Evolutionary conservation across 2,113 vertebrate genomes (phyloP).

Genomic region (Pavo muticus): DNA sequence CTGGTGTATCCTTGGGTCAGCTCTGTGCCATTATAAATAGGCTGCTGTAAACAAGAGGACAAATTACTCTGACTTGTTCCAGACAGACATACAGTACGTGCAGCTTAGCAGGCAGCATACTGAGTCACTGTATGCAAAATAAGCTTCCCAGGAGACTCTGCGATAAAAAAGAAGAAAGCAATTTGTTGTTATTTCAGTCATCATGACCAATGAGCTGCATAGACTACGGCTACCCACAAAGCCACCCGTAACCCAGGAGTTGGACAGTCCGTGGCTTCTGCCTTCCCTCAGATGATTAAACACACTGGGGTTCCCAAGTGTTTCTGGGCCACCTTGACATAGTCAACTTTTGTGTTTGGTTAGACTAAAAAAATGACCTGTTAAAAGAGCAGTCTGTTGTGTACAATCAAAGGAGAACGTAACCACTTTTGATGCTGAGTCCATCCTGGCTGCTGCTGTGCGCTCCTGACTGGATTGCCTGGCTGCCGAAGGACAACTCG

Average conservation of each 20-base stretch:
- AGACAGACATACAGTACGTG: conserved; percentile 73
- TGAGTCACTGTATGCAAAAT: conserved; percentile 75
- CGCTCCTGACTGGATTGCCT: not conserved
- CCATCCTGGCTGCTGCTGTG: not conserved
- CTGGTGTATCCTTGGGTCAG: conserved; percentile 41
- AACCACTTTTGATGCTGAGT: not conserved
- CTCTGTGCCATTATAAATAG: conserved; percentile 56
- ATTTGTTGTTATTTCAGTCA: conserved; percentile 58
- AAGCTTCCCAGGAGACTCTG: conserved; percentile 64
- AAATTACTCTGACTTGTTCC: conserved; percentile 66
- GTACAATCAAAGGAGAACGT: not conserved
- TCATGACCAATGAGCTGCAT: not conserved
- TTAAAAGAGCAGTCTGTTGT: not conserved
- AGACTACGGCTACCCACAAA: not conserved
- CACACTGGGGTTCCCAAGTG: not conserved
- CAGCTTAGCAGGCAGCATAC: conserved; percentile 71
- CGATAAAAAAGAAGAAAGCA: conserved; percentile 58
- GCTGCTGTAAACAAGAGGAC: conserved; percentile 71
- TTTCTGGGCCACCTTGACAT: not conserved
- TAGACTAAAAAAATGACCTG: not conserved
- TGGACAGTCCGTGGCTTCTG: not conserved
- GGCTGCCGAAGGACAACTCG: not conserved
- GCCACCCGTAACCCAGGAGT: not conserved
- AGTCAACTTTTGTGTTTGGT: not conserved
- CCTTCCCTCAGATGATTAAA: not conserved